Conservation (phyloP, 2,888 invertebrate genomes). For the Mythimna lalbum region DNA sequence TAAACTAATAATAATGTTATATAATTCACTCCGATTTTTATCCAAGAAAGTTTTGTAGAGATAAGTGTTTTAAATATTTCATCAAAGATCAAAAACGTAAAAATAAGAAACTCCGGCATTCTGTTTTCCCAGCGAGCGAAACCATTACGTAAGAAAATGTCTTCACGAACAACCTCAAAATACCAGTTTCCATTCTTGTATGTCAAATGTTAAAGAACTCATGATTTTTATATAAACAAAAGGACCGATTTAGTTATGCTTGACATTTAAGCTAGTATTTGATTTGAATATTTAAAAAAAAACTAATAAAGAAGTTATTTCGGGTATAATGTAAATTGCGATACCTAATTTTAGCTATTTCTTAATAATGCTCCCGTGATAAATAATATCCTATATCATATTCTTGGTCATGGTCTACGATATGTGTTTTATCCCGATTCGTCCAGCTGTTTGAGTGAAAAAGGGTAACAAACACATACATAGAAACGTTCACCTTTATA, state of each 20-base stretch:
- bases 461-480: too few species aligned
- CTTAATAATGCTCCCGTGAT: too few species aligned
- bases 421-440: too few species aligned
- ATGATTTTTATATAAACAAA: conserved; percentile 31
- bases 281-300: conserved; percentile 2
- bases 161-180: conserved; percentile 24
- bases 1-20: too few species aligned
- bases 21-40: neutral
- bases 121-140: conserved; percentile 17
- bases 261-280: conserved; percentile 23
- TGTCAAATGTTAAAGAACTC: conserved; percentile 45
- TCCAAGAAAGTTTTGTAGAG: neutral
- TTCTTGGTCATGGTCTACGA: too few species aligned
- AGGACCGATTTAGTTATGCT: neutral
- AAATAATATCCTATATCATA: too few species aligned
- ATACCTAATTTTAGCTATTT: neutral
- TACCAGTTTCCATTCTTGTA: conserved; percentile 37
- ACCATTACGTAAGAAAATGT: conserved; percentile 33
- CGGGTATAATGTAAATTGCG: neutral
- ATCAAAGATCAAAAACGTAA: neutral
- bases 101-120: neutral
- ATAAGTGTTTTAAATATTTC: neutral
- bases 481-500: too few species aligned
- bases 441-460: too few species aligned
- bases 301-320: neutral